A percentile compares a stretch with the other conserved stretches of the same genome.
Conservation (phyloP, 2,797 vertebrate species). For the Lagorchestes hirsutus region DNA sequence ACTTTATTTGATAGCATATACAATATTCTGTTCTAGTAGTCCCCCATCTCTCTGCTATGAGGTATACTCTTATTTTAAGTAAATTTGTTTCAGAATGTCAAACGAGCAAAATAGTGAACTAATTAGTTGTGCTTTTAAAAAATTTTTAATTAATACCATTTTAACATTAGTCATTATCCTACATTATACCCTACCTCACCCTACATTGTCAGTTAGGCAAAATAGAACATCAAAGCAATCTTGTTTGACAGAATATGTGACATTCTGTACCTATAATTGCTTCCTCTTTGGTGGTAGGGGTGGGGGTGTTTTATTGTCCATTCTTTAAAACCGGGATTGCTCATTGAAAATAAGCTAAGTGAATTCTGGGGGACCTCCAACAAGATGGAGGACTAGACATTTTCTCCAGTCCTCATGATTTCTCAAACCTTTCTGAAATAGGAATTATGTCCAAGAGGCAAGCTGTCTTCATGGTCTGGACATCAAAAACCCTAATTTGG, state of each 20-base stretch:
- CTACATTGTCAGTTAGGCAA: background rate
- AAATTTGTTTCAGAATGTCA: background rate
- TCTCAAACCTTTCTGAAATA: background rate
- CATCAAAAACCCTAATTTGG: background rate
- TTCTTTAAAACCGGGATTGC: background rate
- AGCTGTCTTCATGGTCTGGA: background rate
- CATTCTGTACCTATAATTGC: background rate
- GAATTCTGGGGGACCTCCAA: background rate
- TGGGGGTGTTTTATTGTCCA: background rate
- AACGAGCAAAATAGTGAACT: background rate
- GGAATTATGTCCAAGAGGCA: background rate
- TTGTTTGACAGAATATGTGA: background rate
- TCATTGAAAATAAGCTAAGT: background rate
- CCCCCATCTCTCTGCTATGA: background rate
- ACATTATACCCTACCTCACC: background rate
- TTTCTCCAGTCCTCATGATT: background rate
- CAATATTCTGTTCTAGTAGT: background rate
- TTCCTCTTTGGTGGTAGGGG: background rate
- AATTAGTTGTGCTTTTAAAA: background rate
- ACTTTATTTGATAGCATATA: background rate
- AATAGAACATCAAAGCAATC: background rate
- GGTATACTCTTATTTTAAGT: background rate
- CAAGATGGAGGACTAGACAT: background rate
- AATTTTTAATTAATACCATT: background rate
- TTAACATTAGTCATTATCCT: background rate